Conservation (phyloP, 2,888 invertebrate genomes). For the Drosophila bunnanda region DNA sequence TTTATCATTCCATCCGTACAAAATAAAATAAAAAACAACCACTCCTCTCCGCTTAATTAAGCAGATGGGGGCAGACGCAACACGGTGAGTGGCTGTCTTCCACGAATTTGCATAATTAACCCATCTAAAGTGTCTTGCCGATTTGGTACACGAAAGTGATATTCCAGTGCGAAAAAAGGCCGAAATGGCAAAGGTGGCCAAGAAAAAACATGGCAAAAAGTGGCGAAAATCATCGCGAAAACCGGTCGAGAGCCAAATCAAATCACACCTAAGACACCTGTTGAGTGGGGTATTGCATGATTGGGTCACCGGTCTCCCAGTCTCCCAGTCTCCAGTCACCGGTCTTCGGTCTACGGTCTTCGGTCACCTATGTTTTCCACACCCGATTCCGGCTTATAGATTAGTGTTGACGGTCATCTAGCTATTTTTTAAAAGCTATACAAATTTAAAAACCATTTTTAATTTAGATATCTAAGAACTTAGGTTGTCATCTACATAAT, state of each 20-base stretch:
- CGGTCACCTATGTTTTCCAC: slow-evolving; percentile 10
- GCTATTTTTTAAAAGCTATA: neutral
- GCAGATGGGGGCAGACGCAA: slow-evolving; percentile 35
- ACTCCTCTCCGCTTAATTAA: slow-evolving; percentile 23
- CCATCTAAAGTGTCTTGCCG: slow-evolving; percentile 68
- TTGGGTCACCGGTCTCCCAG: neutral
- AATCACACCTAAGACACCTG: slow-evolving; percentile 24
- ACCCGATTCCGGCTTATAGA: neutral
- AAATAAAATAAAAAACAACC: slow-evolving; percentile 1
- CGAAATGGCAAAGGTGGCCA: neutral
- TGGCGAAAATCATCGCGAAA: slow-evolving; percentile 11
- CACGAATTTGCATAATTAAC: slow-evolving; percentile 65
- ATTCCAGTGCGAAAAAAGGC: slow-evolving; percentile 40
- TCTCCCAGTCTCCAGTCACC: neutral
- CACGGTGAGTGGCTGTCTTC: slow-evolving; percentile 22
- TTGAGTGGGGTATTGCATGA: neutral
- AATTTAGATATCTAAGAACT: neutral
- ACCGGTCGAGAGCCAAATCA: slow-evolving; percentile 24
- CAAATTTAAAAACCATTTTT: neutral
- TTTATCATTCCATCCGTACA: neutral
- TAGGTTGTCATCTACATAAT: neutral
- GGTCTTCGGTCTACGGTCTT: neutral
- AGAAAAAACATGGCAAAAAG: neutral
- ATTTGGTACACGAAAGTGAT: slow-evolving; percentile 59
- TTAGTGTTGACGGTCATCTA: neutral